These are phyloP conservation scores for Euwallacea similis DNA, from an alignment of 1,140 invertebrate genomes.

Conservation along the genomic window DNA sequence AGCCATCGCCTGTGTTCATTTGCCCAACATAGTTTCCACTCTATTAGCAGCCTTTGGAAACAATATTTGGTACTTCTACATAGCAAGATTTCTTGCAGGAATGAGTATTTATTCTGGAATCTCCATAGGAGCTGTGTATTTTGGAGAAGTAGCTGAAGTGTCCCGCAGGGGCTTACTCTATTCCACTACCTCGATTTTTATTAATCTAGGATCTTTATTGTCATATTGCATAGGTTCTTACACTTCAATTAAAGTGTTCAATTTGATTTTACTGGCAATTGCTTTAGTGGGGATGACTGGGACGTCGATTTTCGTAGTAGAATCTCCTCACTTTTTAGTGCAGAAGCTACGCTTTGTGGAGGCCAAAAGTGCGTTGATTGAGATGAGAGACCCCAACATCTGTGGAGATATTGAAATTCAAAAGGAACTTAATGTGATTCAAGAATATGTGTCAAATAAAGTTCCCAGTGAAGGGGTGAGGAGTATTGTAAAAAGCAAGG, in stretches of 20 bases:
- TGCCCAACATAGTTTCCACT: constrained; percentile 52
- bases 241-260: constrained; percentile 58
- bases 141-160: constrained; percentile 55
- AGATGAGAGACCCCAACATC: constrained; percentile 4
- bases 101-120: constrained; percentile 54
- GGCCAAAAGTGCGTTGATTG: constrained; percentile 54
- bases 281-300: constrained; percentile 50
- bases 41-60: constrained; percentile 54
- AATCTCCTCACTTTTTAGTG: constrained; percentile 60
- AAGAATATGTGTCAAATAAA: constrained; percentile 52
- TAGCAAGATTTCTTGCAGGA: constrained; percentile 24
- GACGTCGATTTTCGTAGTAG: constrained; percentile 62
- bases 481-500: constrained; percentile 57
- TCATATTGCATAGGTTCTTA: constrained; percentile 63
- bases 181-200: constrained; percentile 16
- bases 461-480: constrained; percentile 46
- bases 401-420: constrained; percentile 40
- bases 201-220: constrained; percentile 35
- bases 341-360: constrained; percentile 59
- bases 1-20: constrained; percentile 48
- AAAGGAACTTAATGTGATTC: constrained; percentile 57
- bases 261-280: constrained; percentile 54
- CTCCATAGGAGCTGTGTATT: constrained; percentile 56
- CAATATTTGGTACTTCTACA: constrained; percentile 26
- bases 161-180: constrained; percentile 37